Conservation (phyloP, 2,113 vertebrate genomes). For the Cinclus mexicanus region DNA sequence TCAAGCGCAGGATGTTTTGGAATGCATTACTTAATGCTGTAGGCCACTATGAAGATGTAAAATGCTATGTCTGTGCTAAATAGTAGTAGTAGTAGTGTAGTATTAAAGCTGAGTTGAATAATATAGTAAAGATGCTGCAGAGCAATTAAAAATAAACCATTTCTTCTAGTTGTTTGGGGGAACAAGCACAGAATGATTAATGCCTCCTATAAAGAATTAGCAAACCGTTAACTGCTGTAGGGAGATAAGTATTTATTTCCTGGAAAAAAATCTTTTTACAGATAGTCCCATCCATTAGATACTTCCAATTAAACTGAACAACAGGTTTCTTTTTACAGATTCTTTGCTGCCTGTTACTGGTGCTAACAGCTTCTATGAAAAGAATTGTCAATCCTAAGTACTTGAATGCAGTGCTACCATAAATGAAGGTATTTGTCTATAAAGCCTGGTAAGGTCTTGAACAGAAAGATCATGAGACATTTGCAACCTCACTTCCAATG, state of each 20-base stretch:
- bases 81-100: not conserved
- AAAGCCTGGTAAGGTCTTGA: not conserved
- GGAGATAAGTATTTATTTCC: not conserved
- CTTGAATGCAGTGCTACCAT: not conserved
- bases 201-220: not conserved
- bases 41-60: not conserved
- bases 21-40: not conserved
- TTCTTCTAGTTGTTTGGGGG: not conserved
- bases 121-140: not conserved
- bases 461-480: not conserved
- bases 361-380: not conserved
- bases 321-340: not conserved
- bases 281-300: not conserved
- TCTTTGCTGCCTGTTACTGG: not conserved
- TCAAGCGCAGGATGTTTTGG: not conserved
- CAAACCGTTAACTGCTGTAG: not conserved
- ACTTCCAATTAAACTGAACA: not conserved
- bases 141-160: conserved; percentile 29
- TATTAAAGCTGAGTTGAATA: conserved; percentile 4
- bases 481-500: not conserved
- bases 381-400: not conserved
- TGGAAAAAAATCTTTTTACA: not conserved
- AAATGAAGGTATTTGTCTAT: not conserved
- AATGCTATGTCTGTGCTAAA: not conserved
- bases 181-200: not conserved